Evolutionary conservation across 2,113 vertebrate genomes (phyloP).

Genomic region (Myotis lucifugus): DNA sequence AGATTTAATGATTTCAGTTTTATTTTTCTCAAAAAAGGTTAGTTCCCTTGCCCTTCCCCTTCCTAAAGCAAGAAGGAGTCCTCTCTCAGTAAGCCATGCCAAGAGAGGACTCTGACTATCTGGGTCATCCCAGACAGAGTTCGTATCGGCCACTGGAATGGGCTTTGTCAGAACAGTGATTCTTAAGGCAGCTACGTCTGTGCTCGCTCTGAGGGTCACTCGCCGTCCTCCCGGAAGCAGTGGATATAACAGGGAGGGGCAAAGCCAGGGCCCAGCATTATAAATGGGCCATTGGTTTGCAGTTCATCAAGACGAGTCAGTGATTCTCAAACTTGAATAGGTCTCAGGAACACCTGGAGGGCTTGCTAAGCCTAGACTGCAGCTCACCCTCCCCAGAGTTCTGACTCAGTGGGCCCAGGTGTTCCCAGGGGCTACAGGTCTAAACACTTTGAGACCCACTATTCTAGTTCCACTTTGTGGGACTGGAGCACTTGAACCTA

Average conservation of each 20-base stretch:
- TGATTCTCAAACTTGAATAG: neutral
- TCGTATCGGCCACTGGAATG: neutral
- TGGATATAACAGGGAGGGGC: neutral
- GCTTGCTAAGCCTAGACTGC: neutral
- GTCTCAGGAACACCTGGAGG: neutral
- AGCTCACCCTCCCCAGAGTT: neutral
- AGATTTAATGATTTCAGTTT: neutral
- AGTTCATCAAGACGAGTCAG: neutral
- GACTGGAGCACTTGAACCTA: neutral
- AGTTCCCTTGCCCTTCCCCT: neutral
- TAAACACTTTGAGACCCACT: neutral
- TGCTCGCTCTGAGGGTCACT: neutral
- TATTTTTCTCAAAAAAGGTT: neutral
- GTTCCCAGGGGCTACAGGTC: neutral
- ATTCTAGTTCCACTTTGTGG: neutral
- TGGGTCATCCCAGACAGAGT: neutral
- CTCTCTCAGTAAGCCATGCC: neutral
- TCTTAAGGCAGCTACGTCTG: neutral
- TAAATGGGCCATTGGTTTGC: neutral
- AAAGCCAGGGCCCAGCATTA: no score
- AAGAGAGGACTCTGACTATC: neutral
- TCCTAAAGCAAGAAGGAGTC: neutral
- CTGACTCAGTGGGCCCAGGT: accelerated
- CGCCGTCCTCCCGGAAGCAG: neutral
- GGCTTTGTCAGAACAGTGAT: neutral